These are phyloP conservation scores for Cephalopholis sonnerati DNA, from an alignment of 2,113 vertebrate species.

Conservation along the genomic window DNA sequence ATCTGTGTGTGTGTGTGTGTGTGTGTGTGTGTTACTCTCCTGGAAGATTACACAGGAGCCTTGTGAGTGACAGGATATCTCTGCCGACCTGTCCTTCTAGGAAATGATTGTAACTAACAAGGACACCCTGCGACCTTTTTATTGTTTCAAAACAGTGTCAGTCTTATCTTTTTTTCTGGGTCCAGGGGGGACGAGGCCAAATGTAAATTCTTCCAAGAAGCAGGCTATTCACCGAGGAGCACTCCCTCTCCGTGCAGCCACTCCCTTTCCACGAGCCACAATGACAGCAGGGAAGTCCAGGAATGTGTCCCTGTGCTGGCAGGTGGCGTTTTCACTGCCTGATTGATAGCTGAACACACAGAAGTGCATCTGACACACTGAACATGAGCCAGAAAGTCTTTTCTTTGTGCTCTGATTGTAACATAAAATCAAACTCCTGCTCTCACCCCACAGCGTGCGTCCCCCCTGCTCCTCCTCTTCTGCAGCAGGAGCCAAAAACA, in stretches of 20 bases:
- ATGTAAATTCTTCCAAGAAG: slow-evolving; percentile 3
- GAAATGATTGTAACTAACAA: not conserved
- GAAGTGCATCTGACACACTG: not conserved
- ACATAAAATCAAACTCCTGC: not conserved
- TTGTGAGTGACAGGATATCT: not conserved
- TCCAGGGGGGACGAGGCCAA: slow-evolving; percentile 5
- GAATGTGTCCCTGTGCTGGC: not conserved
- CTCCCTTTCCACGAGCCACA: not conserved
- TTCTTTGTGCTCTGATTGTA: not conserved
- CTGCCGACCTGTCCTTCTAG: not conserved
- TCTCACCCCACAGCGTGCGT: not conserved
- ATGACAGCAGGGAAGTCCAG: slow-evolving; percentile 1
- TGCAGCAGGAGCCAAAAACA: slow-evolving; percentile 2
- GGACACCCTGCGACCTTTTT: not conserved
- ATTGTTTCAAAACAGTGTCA: not conserved
- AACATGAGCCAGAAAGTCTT: not conserved
- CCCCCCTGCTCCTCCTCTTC: not conserved
- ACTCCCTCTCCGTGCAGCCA: not conserved
- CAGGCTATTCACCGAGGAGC: not conserved
- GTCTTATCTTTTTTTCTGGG: slow-evolving; percentile 17
- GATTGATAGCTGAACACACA: not conserved
- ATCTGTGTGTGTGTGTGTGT: not conserved
- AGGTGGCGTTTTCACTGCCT: not conserved
- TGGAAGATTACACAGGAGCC: not conserved
- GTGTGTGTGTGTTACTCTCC: not conserved